Percentiles rank a stretch among this genome's conserved stretches.
These are phyloP conservation scores for Netelia virgata DNA, from an alignment of 2,888 invertebrate genomes.

Conservation along the genomic window DNA sequence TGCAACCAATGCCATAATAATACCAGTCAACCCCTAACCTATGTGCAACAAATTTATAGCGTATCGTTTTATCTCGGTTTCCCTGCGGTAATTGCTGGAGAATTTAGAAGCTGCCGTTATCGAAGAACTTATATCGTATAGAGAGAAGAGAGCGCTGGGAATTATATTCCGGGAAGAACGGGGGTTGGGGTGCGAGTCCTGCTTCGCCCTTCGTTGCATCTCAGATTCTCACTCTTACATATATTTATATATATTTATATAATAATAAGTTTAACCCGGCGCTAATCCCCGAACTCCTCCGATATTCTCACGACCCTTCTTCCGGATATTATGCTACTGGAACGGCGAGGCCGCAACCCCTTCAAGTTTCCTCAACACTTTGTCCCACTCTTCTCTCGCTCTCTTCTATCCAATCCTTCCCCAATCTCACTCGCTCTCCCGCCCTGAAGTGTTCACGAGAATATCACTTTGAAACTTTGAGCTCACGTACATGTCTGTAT, in stretches of 20 bases:
- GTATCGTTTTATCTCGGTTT: conserved; percentile 62
- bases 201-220: conserved; percentile 23
- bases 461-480: neutral
- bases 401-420: conserved; percentile 26
- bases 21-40: conserved; percentile 26
- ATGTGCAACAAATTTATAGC: conserved; percentile 57
- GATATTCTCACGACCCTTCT: conserved; percentile 46
- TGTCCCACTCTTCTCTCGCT: conserved; percentile 29
- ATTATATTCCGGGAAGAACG: neutral
- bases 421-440: conserved; percentile 9
- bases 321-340: conserved; percentile 50
- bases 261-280: conserved; percentile 21
- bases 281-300: conserved; percentile 55
- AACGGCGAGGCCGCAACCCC: conserved; percentile 51
- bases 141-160: neutral
- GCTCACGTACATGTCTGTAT: too few species aligned
- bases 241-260: neutral
- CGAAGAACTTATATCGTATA: conserved; percentile 54
- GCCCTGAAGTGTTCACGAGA: conserved; percentile 21
- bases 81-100: conserved; percentile 60
- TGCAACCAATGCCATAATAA: neutral
- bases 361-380: conserved; percentile 43
- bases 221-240: neutral
- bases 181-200: conserved; percentile 23
- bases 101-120: conserved; percentile 64